Conservation (phyloP, 2,888 invertebrate species). For the Eulithis prunata region DNA sequence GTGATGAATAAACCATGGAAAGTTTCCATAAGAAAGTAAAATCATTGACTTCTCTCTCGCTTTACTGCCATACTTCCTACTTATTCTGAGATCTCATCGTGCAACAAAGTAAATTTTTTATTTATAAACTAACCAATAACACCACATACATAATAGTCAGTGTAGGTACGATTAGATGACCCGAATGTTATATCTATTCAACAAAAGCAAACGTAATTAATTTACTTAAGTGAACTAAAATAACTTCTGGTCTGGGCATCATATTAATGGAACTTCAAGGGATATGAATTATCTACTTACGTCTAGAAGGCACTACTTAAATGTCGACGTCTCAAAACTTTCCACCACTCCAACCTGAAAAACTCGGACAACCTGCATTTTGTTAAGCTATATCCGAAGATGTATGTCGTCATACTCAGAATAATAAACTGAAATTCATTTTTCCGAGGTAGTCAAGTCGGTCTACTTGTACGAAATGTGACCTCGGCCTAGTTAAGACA, state of each 20-base stretch:
- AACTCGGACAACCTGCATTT: not conserved
- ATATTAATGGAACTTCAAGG: conserved; percentile 10
- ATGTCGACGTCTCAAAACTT: not conserved
- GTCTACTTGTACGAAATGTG: conserved; percentile 11
- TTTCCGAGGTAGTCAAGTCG: not conserved
- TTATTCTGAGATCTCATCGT: conserved; percentile 4
- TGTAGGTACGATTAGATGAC: conserved; percentile 1
- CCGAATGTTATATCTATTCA: conserved; percentile 8
- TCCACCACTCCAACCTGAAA: not conserved
- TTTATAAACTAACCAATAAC: too few species aligned
- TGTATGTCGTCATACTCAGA: not conserved
- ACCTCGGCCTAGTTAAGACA: conserved; percentile 15
- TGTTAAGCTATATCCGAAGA: conserved; percentile 12
- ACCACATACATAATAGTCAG: too few species aligned
- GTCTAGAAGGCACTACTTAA: not conserved
- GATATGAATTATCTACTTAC: not conserved
- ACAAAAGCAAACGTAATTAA: conserved; percentile 5
- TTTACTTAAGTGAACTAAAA: conserved; percentile 13
- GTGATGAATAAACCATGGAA: conserved; percentile 5
- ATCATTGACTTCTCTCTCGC: conserved; percentile 14
- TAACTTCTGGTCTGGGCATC: conserved; percentile 6
- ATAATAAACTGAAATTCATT: not conserved
- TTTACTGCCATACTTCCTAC: not conserved
- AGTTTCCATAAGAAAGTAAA: conserved; percentile 17
- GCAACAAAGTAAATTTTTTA: too few species aligned